These are phyloP conservation scores for Pyrrhosoma nymphula DNA, from an alignment of 2,888 invertebrate genomes.

Conservation along the genomic window DNA sequence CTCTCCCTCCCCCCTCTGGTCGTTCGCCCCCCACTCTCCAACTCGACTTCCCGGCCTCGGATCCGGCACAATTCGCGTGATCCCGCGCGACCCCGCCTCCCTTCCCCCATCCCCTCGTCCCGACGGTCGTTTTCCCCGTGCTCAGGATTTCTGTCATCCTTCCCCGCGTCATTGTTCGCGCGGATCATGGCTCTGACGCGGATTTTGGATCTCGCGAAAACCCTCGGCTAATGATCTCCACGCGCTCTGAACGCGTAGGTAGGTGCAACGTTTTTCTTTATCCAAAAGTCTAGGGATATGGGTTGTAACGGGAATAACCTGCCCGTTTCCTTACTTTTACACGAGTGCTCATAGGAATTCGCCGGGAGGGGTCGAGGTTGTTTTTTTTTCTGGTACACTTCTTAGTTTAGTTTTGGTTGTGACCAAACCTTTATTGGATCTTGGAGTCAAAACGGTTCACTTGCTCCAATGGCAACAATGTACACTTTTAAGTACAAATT, in stretches of 20 bases:
- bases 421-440: too few species aligned
- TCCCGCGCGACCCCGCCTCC: neutral
- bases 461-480: too few species aligned
- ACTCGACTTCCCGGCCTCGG: neutral
- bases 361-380: too few species aligned
- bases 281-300: neutral
- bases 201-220: neutral
- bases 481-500: too few species aligned
- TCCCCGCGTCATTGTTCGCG: neutral
- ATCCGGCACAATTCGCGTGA: neutral
- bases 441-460: too few species aligned
- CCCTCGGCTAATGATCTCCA: neutral
- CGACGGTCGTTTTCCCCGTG: neutral
- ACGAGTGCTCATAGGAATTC: too few species aligned
- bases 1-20: neutral
- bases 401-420: too few species aligned
- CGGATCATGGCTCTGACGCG: neutral
- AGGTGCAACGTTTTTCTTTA: neutral
- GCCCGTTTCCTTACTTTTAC: too few species aligned
- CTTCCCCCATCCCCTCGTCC: too few species aligned
- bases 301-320: neutral
- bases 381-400: too few species aligned
- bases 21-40: neutral
- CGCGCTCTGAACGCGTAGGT: neutral
- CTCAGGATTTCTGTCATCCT: neutral